Evolutionary conservation across 2,888 invertebrate genomes (phyloP).

Genomic region (Campoplex nolae): DNA sequence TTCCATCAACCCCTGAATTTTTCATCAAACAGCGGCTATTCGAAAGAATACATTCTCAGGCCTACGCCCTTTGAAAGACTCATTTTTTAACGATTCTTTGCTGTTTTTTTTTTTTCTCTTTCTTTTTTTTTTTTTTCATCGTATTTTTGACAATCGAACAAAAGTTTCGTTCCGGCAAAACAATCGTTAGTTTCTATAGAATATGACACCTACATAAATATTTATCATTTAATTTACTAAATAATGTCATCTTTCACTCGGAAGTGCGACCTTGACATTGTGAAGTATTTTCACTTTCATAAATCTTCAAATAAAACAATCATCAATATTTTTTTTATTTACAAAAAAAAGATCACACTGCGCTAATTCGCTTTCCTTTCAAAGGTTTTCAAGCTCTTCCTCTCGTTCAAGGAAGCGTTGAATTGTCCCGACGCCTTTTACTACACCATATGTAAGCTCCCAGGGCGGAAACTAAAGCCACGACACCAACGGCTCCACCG

Average conservation of each 20-base stretch:
- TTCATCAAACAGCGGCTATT: slow-evolving; percentile 70
- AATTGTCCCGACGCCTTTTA: slow-evolving; percentile 57
- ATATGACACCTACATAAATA: slow-evolving; percentile 30
- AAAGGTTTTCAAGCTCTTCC: background rate
- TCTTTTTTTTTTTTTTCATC: background rate
- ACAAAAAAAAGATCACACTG: slow-evolving; percentile 63
- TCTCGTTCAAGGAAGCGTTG: slow-evolving; percentile 68
- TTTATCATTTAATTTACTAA: slow-evolving; percentile 38
- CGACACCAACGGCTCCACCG: slow-evolving; percentile 68
- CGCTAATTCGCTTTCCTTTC: background rate
- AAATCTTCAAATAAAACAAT: slow-evolving; percentile 25
- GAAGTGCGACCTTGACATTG: background rate
- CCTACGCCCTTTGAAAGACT: slow-evolving; percentile 68
- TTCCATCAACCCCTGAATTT: slow-evolving; percentile 69
- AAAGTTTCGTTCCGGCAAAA: background rate
- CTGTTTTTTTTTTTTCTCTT: too few relatives aligned
- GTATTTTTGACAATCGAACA: background rate
- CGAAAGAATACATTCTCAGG: slow-evolving; percentile 72
- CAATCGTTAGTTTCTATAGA: background rate
- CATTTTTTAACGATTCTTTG: background rate
- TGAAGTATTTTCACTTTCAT: background rate
- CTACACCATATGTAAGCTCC: slow-evolving; percentile 64
- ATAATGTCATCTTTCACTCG: slow-evolving; percentile 26
- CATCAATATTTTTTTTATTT: slow-evolving; percentile 56
- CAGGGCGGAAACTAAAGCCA: slow-evolving; percentile 59